Percentiles rank a stretch among this genome's conserved stretches.
Evolutionary conservation across 2,113 vertebrate genomes (phyloP).

Genomic region (Colistium nudipinnis): DNA sequence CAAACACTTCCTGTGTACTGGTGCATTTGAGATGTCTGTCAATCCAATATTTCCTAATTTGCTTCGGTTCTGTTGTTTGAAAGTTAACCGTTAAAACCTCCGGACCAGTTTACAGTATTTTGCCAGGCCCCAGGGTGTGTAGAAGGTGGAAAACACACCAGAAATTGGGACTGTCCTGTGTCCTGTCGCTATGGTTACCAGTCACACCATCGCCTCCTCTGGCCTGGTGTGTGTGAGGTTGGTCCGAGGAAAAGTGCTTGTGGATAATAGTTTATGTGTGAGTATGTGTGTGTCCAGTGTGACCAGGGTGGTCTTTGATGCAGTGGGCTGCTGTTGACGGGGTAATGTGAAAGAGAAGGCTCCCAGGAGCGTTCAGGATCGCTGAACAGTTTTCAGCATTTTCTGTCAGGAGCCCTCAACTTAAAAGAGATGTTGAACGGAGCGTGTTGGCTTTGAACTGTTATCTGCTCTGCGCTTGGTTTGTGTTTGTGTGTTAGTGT

Average conservation of each 20-base stretch:
- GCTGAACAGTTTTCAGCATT: slow-evolving; percentile 31
- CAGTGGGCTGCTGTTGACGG: slow-evolving; percentile 29
- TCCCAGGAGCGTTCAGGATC: slow-evolving; percentile 51
- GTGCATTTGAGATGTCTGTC: not conserved
- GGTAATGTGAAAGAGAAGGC: slow-evolving; percentile 57
- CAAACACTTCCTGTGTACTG: slow-evolving; percentile 4
- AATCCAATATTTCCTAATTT: not conserved
- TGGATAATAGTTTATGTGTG: not conserved
- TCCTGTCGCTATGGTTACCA: slow-evolving; percentile 49
- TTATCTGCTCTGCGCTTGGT: not conserved
- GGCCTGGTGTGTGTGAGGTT: slow-evolving; percentile 16
- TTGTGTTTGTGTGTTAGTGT: not conserved
- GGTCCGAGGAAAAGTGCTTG: slow-evolving; percentile 14
- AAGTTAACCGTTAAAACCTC: slow-evolving; percentile 18
- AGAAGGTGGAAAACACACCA: slow-evolving; percentile 39
- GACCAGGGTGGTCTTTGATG: slow-evolving; percentile 42
- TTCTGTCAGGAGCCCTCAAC: slow-evolving; percentile 33
- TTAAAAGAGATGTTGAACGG: slow-evolving; percentile 19
- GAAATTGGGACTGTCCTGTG: slow-evolving; percentile 13
- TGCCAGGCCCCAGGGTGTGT: not conserved
- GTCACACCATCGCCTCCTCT: slow-evolving; percentile 20
- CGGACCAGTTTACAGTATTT: not conserved
- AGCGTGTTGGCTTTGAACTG: slow-evolving; percentile 29
- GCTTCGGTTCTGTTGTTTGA: slow-evolving; percentile 2
- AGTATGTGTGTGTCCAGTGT: not conserved